Base-by-base conservation (phyloP, 2,113 vertebrate species). In the Clarias magur region DNA sequence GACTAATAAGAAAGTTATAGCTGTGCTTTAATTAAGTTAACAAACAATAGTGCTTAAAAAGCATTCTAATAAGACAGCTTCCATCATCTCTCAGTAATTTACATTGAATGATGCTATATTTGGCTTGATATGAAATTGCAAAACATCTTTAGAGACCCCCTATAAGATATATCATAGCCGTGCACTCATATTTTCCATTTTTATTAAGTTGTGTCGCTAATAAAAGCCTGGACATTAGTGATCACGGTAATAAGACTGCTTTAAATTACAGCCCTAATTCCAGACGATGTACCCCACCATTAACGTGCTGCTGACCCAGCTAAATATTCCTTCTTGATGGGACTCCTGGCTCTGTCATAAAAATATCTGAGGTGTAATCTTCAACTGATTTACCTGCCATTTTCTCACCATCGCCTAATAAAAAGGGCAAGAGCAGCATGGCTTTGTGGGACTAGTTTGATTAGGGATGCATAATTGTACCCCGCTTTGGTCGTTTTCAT, bases 181-280 rank as follows among this genome's bases (percentile, higher is more conserved):
- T 75, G 67, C 54, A 10, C 75, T 88, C 81, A 60, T 86, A 85
- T 76, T 88, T 84, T 84, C 84, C 88, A 82, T 87, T 86, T 86
- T 85, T 83, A 83, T 88, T 89, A 87, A 34, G 57, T 88, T 73
- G 88, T 72, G 87, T 82, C 90, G 80, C 82, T 80, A 89, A 84
- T 89, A 88, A 88, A 85, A 89, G 88, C 88, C 67, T 73, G 56
- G 85, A 85, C 84, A 83, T 89, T 89, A 91, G 87, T 89, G 88
- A 91, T 91, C 84, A 83, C 63, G 85, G 88, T 88, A 91, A 91
- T 91, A 89, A 89, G 89, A 78, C 79, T 84, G 78, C 88, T 87
- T 89, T 89, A 90, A 89, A 90, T 88, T 88, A 90, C 91, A 91
- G 91, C 85, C 76, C 82, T 86, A 89, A 91, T 89, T 86, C 89